Evolutionary conservation across 1,140 invertebrate species (phyloP).

Genomic region (Conus betulinus): DNA sequence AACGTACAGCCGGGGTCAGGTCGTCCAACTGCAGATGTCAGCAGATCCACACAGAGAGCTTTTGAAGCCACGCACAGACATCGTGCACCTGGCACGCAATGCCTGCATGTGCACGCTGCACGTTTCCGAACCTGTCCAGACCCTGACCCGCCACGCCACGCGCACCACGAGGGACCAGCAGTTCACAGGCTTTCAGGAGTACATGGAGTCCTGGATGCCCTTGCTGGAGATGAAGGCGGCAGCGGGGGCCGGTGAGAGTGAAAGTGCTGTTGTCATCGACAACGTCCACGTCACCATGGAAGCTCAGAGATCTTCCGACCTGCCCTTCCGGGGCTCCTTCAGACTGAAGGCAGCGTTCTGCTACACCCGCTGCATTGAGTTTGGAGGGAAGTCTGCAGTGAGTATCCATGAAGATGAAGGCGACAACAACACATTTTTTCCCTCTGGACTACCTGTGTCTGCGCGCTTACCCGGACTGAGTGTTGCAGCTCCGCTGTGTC

Average conservation of each 20-base stretch:
- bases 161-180: too few species aligned
- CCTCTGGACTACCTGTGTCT: constrained; percentile 49
- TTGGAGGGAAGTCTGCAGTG: constrained; percentile 37
- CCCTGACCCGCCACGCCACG: constrained; percentile 39
- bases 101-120: constrained; percentile 64
- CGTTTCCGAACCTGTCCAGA: constrained; percentile 48
- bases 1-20: constrained; percentile 29
- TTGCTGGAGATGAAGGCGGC: too few species aligned
- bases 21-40: constrained; percentile 58
- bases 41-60: constrained; percentile 47
- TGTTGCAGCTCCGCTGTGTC: background rate
- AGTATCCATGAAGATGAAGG: constrained; percentile 12
- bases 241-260: too few species aligned
- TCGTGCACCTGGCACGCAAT: constrained; percentile 58
- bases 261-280: too few species aligned
- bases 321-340: too few species aligned
- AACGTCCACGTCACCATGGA: too few species aligned
- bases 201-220: too few species aligned
- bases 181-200: too few species aligned
- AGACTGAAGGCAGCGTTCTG: too few species aligned
- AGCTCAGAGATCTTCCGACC: too few species aligned
- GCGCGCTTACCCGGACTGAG: background rate
- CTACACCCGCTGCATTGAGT: constrained; percentile 48
- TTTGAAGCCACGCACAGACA: constrained; percentile 57
- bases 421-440: background rate